A percentile compares a stretch with the other conserved stretches of the same genome.
These are phyloP conservation scores for Ridgeia piscesae DNA, from an alignment of 1,140 invertebrate species.

Conservation along the genomic window DNA sequence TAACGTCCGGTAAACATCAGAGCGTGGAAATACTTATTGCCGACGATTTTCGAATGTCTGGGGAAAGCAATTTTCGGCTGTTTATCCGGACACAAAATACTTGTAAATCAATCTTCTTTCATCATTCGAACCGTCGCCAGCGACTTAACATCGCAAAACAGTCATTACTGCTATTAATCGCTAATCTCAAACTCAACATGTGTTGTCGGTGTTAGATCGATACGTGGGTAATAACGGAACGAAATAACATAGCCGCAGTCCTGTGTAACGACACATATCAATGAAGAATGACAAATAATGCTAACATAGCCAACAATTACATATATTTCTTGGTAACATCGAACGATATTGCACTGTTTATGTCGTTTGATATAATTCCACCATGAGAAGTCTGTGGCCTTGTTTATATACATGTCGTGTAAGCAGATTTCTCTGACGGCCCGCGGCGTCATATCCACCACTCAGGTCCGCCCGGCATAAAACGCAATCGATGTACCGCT, in stretches of 20 bases:
- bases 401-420: not conserved
- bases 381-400: not conserved
- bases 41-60: not conserved
- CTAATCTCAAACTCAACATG: not conserved
- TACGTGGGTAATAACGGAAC: not conserved
- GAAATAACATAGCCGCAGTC: not conserved
- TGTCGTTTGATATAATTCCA: not conserved
- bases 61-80: not conserved
- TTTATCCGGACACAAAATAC: not conserved
- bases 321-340: not conserved
- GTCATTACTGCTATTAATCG: not conserved
- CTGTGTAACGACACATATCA: not conserved
- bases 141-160: not conserved
- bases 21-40: not conserved
- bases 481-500: not conserved
- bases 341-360: not conserved
- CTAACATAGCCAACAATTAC: not conserved
- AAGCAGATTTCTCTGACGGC: not conserved
- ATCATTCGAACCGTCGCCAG: not conserved
- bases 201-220: not conserved
- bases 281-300: not conserved
- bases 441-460: not conserved
- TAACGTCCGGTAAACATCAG: not conserved
- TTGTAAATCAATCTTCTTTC: not conserved
- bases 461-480: not conserved